Evolutionary conservation across 2,113 vertebrate genomes (phyloP).

Genomic region (Arizona elegans): DNA sequence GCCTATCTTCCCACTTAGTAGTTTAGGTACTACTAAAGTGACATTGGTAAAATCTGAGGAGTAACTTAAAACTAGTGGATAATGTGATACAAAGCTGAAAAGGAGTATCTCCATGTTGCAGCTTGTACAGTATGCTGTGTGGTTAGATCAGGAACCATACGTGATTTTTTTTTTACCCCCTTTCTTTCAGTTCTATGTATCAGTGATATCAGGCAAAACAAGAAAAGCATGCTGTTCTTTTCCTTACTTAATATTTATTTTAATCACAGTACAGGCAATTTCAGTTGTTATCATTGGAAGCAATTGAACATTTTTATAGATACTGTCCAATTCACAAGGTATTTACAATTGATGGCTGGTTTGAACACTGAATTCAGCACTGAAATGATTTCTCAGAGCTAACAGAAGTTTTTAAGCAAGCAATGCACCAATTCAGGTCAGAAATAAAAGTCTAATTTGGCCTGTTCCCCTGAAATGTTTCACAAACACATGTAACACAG

Average conservation of each 20-base stretch:
- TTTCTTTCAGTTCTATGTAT: not conserved
- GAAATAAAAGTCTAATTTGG: slow-evolving; percentile 28
- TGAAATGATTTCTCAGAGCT: slow-evolving; percentile 9
- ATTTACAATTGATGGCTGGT: slow-evolving; percentile 8
- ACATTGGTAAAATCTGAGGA: not conserved
- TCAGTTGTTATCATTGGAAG: not conserved
- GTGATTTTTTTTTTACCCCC: not conserved
- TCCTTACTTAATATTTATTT: not conserved
- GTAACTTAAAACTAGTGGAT: not conserved
- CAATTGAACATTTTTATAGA: not conserved
- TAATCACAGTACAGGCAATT: not conserved
- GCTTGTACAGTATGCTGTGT: not conserved
- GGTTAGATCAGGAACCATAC: not conserved
- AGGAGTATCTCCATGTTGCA: not conserved
- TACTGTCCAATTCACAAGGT: not conserved
- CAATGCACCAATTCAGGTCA: slow-evolving; percentile 34
- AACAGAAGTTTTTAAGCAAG: slow-evolving; percentile 19
- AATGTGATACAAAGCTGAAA: not conserved
- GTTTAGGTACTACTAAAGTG: not conserved
- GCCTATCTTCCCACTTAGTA: not conserved
- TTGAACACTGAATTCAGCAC: slow-evolving; percentile 27
- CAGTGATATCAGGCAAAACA: not conserved
- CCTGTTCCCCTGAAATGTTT: slow-evolving; percentile 23
- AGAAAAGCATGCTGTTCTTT: not conserved
- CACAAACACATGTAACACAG: slow-evolving; percentile 38